phyloP scores from a whole-genome alignment of 2,797 vertebrate species.

The Artibeus lituratus region DNA sequence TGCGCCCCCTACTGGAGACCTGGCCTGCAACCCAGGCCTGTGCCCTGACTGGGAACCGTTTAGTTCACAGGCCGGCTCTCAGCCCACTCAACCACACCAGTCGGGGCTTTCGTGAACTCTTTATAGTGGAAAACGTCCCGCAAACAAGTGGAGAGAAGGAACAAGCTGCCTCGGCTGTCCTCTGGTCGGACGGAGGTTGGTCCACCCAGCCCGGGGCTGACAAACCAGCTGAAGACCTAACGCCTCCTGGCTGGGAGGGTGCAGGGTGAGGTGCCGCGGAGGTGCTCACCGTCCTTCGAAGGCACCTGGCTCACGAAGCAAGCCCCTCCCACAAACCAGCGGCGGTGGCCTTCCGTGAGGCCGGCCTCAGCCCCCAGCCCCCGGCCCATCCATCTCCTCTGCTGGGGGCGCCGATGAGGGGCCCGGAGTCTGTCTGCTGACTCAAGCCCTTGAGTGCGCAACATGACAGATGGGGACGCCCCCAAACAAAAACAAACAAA shows the following conservation, averaged over 20 bases:
- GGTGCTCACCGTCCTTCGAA: rapidly evolving
- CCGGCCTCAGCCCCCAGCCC: background rate
- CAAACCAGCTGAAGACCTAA: rapidly evolving
- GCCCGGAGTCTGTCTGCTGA: background rate
- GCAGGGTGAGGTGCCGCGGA: rapidly evolving
- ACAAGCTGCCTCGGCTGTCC: rapidly evolving
- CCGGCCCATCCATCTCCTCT: rapidly evolving
- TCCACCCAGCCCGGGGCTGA: background rate
- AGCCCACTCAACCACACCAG: no score
- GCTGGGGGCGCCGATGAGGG: rapidly evolving
- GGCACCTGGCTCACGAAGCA: rapidly evolving
- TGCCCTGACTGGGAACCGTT: no score
- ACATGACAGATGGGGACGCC: background rate
- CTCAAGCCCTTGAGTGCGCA: background rate
- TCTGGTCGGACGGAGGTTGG: background rate
- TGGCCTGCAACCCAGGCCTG: no score
- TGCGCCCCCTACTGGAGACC: no score
- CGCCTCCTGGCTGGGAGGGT: rapidly evolving
- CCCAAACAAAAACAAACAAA: no score
- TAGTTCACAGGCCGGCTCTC: no score
- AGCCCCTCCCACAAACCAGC: rapidly evolving
- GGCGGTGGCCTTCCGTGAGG: rapidly evolving
- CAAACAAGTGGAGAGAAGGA: rapidly evolving
- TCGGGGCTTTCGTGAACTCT: background rate
- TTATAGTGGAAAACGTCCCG: rapidly evolving